A percentile compares a stretch with the other conserved stretches of the same genome.
Evolutionary conservation across 2,888 invertebrate genomes (phyloP).

Genomic region (Cheiracanthium punctorium): DNA sequence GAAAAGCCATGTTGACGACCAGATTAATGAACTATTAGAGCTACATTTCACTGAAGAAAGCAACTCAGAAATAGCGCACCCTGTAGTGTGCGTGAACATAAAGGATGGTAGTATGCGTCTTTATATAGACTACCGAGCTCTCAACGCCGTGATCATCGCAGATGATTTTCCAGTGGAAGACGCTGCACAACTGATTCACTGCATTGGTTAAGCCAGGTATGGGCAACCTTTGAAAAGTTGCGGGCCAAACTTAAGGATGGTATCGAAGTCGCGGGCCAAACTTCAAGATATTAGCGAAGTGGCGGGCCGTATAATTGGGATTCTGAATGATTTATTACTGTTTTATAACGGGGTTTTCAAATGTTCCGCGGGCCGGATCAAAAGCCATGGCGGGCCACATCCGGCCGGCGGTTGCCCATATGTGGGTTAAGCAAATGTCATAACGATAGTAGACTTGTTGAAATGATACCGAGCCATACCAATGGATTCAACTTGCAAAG

Average conservation of each 20-base stretch:
- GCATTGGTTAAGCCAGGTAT: no score
- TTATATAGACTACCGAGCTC: neutral
- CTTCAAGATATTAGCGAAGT: no score
- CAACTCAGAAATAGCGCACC: neutral
- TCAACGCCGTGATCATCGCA: neutral
- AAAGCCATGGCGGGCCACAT: no score
- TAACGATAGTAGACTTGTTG: neutral
- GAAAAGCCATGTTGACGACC: neutral
- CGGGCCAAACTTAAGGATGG: no score
- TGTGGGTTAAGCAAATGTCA: neutral
- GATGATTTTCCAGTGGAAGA: neutral
- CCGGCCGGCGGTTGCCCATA: no score
- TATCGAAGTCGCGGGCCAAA: no score
- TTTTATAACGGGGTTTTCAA: no score
- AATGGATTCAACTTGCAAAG: neutral
- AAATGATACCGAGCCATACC: neutral
- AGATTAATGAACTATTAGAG: neutral
- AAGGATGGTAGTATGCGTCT: no score
- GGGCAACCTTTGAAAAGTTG: no score
- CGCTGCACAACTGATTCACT: neutral
- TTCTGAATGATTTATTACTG: no score
- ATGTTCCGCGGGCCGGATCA: no score
- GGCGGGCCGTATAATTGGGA: no score
- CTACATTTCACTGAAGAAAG: neutral
- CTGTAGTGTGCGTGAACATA: neutral